phyloP scores from a whole-genome alignment of 2,888 invertebrate genomes.

The Campopleginae sp. region DNA sequence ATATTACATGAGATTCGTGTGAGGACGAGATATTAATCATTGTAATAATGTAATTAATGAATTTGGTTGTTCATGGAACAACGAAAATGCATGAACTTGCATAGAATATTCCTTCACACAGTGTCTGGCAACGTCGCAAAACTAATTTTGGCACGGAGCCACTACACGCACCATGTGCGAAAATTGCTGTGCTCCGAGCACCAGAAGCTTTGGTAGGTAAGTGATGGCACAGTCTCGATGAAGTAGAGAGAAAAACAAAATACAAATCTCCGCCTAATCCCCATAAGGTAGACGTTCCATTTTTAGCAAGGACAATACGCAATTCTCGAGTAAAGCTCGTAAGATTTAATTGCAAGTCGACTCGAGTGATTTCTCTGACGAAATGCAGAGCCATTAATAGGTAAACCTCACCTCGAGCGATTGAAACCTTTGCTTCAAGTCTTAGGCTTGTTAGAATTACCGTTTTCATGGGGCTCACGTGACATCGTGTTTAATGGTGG shows the following conservation, averaged over 20 bases:
- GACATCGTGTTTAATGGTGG: conserved; percentile 16
- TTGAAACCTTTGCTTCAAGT: conserved; percentile 20
- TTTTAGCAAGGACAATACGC: conserved; percentile 26
- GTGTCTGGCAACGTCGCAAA: conserved; percentile 65
- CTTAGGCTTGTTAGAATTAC: not conserved
- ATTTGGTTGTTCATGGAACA: not conserved
- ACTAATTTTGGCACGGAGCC: conserved; percentile 63
- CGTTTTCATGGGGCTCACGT: conserved; percentile 1
- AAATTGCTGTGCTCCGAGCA: conserved; percentile 25
- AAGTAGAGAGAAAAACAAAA: conserved; percentile 27
- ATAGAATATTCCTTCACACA: conserved; percentile 50
- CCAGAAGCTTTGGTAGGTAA: conserved; percentile 30
- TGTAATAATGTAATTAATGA: not conserved
- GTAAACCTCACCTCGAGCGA: conserved; percentile 11
- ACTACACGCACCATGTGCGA: conserved; percentile 39
- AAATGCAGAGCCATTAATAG: conserved; percentile 35
- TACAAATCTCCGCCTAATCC: conserved; percentile 3
- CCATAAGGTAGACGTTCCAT: conserved; percentile 12
- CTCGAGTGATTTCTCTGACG: conserved; percentile 28
- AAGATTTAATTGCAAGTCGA: conserved; percentile 7
- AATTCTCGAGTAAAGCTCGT: conserved; percentile 8
- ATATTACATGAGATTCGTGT: not conserved
- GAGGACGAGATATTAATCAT: not conserved
- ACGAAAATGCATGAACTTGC: conserved; percentile 41
- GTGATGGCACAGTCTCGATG: conserved; percentile 31